A percentile compares a stretch with the other conserved stretches of the same genome.
phyloP scores from a whole-genome alignment of 2,797 vertebrate species.

The Delichon dasypus region DNA sequence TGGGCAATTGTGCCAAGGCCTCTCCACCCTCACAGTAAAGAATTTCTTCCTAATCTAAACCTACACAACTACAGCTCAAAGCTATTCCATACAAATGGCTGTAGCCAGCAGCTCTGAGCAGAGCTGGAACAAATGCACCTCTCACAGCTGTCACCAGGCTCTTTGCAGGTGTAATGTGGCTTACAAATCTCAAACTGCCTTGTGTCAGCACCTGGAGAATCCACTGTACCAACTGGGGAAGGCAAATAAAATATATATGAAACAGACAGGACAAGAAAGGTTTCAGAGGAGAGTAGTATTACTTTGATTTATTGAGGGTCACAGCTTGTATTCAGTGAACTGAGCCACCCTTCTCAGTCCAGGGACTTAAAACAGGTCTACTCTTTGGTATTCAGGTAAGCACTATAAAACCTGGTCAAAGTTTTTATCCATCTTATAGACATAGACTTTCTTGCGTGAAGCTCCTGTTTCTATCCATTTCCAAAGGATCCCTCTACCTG shows the following conservation, averaged over 20 bases:
- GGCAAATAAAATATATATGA: background rate
- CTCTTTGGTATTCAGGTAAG: background rate
- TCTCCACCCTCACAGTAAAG: background rate
- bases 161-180: background rate
- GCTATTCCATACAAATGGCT: background rate
- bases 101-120: background rate
- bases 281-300: background rate
- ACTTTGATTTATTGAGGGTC: background rate
- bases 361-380: background rate
- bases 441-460: background rate
- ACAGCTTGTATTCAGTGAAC: background rate
- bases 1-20: background rate
- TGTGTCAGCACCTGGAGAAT: background rate
- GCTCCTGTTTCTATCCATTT: background rate
- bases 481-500: background rate
- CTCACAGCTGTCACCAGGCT: background rate
- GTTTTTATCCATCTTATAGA: background rate
- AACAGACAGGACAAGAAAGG: background rate
- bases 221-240: background rate
- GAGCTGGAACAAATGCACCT: background rate
- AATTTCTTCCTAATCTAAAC: background rate
- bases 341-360: background rate
- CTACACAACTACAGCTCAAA: background rate
- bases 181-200: background rate
- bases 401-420: background rate